phyloP scores from a whole-genome alignment of 2,113 vertebrate species.

The Brevimyrus niger region DNA sequence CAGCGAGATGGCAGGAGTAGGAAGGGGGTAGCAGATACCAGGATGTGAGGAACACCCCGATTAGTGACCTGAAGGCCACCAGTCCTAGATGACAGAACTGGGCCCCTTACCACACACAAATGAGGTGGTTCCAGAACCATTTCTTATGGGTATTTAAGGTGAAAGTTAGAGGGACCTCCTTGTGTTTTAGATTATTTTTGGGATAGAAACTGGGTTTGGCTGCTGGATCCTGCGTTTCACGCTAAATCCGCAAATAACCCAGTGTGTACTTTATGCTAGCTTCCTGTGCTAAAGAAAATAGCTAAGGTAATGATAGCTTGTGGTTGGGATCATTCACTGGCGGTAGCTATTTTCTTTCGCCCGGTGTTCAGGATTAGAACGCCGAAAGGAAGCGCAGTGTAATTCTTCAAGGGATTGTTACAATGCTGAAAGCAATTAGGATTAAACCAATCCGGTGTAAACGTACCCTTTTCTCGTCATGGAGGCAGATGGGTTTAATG shows the following conservation, averaged over 20 bases:
- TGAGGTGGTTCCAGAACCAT: background rate
- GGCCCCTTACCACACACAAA: background rate
- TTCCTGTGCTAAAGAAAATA: conserved; percentile 34
- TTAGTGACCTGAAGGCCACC: background rate
- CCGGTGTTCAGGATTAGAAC: background rate
- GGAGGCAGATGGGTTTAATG: background rate
- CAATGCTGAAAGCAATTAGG: conserved; percentile 31
- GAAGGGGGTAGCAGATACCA: background rate
- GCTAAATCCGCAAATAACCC: conserved; percentile 14
- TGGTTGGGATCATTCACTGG: conserved; percentile 19
- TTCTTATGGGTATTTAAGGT: background rate
- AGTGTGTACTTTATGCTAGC: conserved; percentile 23
- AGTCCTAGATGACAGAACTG: background rate
- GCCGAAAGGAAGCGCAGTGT: background rate
- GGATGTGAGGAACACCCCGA: background rate
- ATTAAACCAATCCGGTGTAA: conserved; percentile 24
- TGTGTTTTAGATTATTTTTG: conserved; percentile 11
- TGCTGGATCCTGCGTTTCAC: conserved; percentile 1
- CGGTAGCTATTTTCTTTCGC: background rate
- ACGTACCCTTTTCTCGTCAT: background rate
- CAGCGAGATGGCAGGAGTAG: background rate
- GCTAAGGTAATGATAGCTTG: conserved; percentile 38
- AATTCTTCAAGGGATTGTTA: conserved; percentile 24
- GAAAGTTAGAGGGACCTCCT: conserved; percentile 9
- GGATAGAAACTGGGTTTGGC: conserved; percentile 10